Conservation (phyloP, 2,113 vertebrate genomes). For the Arvicanthis niloticus region DNA sequence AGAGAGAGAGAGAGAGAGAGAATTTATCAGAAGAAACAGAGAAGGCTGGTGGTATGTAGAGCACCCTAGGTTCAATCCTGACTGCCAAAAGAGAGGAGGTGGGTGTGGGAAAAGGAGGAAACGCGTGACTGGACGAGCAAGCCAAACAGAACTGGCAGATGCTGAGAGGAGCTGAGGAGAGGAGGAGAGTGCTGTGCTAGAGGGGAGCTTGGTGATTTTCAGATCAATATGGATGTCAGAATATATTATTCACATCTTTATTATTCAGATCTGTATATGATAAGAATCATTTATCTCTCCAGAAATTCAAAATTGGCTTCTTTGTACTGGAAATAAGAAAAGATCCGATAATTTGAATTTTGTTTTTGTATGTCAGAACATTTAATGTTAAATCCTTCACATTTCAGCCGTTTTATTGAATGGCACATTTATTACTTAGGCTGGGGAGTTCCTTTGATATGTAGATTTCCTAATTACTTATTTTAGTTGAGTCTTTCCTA, state of each 20-base stretch:
- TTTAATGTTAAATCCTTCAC: slow-evolving; percentile 7
- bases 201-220: background rate
- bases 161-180: background rate
- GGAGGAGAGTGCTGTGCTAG: background rate
- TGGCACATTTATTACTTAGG: slow-evolving; percentile 10
- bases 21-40: background rate
- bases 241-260: background rate
- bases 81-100: background rate
- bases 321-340: background rate
- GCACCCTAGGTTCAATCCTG: background rate
- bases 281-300: background rate
- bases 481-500: slow-evolving; percentile 32
- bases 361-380: slow-evolving; percentile 2
- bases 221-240: background rate
- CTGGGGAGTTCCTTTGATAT: background rate
- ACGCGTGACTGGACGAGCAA: background rate
- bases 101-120: background rate
- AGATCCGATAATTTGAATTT: background rate
- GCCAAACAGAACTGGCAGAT: background rate
- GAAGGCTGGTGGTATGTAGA: background rate
- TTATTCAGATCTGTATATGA: background rate
- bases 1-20: no score
- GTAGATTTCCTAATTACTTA: background rate
- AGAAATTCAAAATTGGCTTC: slow-evolving; percentile 12
- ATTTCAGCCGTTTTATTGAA: slow-evolving; percentile 26